phyloP scores from a whole-genome alignment of 1,140 invertebrate species.

The Zaprionus kolodkinae region DNA sequence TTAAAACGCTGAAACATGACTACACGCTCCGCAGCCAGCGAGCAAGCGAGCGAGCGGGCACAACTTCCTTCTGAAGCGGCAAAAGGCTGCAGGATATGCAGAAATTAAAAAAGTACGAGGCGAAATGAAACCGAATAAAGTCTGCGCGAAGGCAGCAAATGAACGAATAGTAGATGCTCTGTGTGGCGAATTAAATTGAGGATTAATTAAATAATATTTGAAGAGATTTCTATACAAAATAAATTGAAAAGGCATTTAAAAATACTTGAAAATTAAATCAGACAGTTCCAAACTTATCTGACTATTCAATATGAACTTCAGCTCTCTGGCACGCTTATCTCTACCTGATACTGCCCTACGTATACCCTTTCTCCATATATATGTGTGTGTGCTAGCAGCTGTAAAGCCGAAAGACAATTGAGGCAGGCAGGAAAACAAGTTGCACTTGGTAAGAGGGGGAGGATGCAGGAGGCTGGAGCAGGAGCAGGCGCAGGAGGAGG shows the following conservation, averaged over 20 bases:
- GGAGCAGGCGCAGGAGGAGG: not conserved
- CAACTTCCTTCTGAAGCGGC: conserved; percentile 32
- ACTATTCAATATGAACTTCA: no score
- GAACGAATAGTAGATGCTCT: conserved; percentile 22
- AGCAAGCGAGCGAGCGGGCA: not conserved
- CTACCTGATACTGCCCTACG: not conserved
- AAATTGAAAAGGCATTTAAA: no score
- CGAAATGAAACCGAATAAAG: conserved; percentile 48
- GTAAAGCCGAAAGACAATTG: conserved; percentile 7
- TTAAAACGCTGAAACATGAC: conserved; percentile 42
- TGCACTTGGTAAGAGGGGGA: not conserved
- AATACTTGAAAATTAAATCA: no score
- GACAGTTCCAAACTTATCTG: no score
- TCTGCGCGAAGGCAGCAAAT: not conserved
- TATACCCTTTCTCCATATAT: not conserved
- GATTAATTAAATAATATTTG: no score
- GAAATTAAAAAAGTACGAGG: conserved; percentile 49
- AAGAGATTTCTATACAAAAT: no score
- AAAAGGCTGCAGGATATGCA: conserved; percentile 56
- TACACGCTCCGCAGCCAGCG: conserved; percentile 15
- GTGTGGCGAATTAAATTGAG: not conserved
- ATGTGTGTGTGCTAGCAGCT: not conserved
- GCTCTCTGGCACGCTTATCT: no score
- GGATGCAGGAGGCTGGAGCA: no score
- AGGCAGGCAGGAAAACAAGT: conserved; percentile 5